These are phyloP conservation scores for Drosophila robusta DNA, from an alignment of 2,888 invertebrate genomes.

Conservation along the genomic window DNA sequence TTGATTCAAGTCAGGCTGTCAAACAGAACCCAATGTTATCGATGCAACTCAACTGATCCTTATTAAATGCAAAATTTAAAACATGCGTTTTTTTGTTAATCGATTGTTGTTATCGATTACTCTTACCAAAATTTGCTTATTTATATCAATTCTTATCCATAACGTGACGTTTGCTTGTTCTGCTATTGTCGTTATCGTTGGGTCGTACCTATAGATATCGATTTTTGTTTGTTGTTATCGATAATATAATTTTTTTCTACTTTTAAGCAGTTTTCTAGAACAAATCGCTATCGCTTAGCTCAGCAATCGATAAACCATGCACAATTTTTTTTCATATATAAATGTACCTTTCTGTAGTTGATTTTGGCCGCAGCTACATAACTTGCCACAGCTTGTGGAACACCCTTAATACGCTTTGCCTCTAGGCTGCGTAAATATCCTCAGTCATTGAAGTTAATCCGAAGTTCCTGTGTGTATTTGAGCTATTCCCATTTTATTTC, in stretches of 20 bases:
- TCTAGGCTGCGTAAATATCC: background rate
- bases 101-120: background rate
- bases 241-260: background rate
- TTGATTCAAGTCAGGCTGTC: background rate
- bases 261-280: background rate
- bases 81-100: background rate
- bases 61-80: background rate
- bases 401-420: background rate
- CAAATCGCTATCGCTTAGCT: constrained; percentile 13
- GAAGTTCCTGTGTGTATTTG: constrained; percentile 17
- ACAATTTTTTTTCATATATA: constrained; percentile 23
- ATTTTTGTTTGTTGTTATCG: background rate
- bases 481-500: constrained; percentile 8
- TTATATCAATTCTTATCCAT: background rate
- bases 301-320: constrained; percentile 28
- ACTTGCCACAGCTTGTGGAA: constrained; percentile 1
- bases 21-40: background rate
- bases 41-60: too few species aligned
- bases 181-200: background rate
- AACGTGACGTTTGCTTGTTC: too few species aligned
- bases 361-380: constrained; percentile 31
- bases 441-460: constrained; percentile 1
- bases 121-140: background rate
- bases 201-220: background rate
- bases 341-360: constrained; percentile 33